Conservation (phyloP, 2,797 vertebrate species). For the Moxostoma hubbsi region DNA sequence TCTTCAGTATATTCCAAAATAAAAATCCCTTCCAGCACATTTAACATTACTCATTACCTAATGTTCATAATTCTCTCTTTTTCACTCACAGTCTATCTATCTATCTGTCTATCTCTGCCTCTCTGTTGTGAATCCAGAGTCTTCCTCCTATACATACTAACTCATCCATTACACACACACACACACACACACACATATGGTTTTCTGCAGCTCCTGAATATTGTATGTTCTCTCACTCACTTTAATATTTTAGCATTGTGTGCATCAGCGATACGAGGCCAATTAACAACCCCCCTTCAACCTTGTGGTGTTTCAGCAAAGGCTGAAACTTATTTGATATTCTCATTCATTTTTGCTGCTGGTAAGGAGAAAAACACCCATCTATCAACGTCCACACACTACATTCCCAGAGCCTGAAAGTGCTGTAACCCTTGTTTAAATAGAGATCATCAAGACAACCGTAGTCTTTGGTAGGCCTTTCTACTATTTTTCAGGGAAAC, state of each 20-base stretch:
- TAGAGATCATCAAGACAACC: not conserved
- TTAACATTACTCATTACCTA: not conserved
- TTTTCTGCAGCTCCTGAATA: constrained; percentile 39
- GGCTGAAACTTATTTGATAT: constrained; percentile 61
- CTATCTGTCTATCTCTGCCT: too few relatives aligned
- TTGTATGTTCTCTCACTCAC: constrained; percentile 37
- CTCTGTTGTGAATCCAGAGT: too few relatives aligned
- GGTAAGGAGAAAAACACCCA: constrained; percentile 32
- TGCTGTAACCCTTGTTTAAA: not conserved
- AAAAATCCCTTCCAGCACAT: too few relatives aligned
- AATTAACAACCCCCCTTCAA: constrained; percentile 48
- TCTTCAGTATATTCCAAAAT: too few relatives aligned
- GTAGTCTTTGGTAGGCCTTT: not conserved
- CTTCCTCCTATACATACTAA: not conserved
- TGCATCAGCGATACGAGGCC: constrained; percentile 46
- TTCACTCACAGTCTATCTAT: not conserved
- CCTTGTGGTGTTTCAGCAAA: constrained; percentile 29
- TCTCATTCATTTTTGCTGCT: constrained; percentile 67
- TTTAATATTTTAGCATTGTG: constrained; percentile 43
- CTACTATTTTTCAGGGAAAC: not conserved
- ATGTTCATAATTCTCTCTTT: too few relatives aligned
- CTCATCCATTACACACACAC: not conserved
- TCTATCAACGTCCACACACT: constrained; percentile 20
- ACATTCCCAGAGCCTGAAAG: not conserved
- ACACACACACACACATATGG: too few relatives aligned